Conservation (phyloP, 2,113 vertebrate species). For the Acanthisitta chloris region DNA sequence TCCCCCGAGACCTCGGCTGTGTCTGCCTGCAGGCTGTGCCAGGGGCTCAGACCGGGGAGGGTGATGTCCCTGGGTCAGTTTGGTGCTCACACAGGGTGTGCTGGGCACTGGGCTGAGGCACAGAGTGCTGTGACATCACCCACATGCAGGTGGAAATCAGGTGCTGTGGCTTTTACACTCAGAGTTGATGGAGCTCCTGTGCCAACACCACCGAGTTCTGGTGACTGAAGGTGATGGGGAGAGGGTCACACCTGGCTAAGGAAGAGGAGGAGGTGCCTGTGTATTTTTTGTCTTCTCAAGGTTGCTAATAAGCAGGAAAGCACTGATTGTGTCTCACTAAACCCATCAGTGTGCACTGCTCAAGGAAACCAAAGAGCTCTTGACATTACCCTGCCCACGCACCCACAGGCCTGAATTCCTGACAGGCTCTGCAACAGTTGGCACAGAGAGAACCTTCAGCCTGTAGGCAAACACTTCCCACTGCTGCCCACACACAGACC, state of each 20-base stretch:
- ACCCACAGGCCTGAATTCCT: background rate
- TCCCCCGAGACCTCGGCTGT: background rate
- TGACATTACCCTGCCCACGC: background rate
- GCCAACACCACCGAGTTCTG: background rate
- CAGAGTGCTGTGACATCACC: background rate
- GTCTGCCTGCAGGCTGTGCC: background rate
- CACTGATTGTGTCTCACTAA: background rate
- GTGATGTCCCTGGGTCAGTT: background rate
- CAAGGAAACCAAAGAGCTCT: background rate
- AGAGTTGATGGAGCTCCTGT: background rate
- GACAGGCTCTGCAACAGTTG: background rate
- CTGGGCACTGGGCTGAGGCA: background rate
- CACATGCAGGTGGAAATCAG: background rate
- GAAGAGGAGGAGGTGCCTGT: background rate
- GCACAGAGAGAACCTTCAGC: background rate
- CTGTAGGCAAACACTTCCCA: background rate
- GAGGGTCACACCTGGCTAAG: background rate
- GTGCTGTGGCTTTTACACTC: fast-evolving
- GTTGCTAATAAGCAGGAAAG: background rate
- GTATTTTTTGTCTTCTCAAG: background rate
- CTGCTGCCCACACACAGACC: background rate
- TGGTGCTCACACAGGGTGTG: background rate
- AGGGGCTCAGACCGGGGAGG: background rate
- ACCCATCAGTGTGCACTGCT: background rate
- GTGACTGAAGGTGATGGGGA: background rate